Evolutionary conservation across 1,140 invertebrate genomes (phyloP), one percentile per base, ranked within the genome.

Genomic region (Microplitis mediator): DNA sequence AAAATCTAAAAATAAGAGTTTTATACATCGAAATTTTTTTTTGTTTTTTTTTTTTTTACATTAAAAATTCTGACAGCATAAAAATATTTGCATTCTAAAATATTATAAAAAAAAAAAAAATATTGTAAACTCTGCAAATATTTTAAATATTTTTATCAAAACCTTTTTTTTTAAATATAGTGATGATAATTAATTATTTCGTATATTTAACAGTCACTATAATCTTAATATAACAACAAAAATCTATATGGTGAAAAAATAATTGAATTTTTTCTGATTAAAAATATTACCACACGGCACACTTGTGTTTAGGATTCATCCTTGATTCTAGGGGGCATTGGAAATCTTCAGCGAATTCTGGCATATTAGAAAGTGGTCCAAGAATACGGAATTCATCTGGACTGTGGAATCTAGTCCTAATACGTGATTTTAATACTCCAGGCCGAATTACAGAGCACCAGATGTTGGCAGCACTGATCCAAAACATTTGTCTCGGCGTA

Each of bases 271-370:
- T 23, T 16, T 4, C 31, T 16, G 23, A 31, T 3, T 68, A 50
- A 23, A 61, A 69, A 36, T 58, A 23, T 89, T 91, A 97, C 95
- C 95, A 97, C 65, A 97, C 92, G 79, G 92, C 91, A 84, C 96
- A 97, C 84, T 96, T 97, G 2, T 94, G 88, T 51, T 84, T 85
- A 16, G 95, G 95, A 86, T 97, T 97, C 95, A 97, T 96, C 58
- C 88, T 89, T 2, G 91, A 91, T 6, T 90, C 91, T 4, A 86
- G 52, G 13, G 90, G 88, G 83, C 96, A 98, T 3, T 92, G 88
- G 84, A 95, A 97, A 52, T 92, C 92, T 74, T 92, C 84, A 3
- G 94, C 90, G 86, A 98, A 98, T 77, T 96, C 95, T 36, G 52
- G 50, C 70, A 73, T 69, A 51, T 73, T 73, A 13, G 65, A 74